Percentiles rank a stretch among this genome's conserved stretches.
Conservation (phyloP, 2,113 vertebrate species). For the Choloepus hoffmanni region DNA sequence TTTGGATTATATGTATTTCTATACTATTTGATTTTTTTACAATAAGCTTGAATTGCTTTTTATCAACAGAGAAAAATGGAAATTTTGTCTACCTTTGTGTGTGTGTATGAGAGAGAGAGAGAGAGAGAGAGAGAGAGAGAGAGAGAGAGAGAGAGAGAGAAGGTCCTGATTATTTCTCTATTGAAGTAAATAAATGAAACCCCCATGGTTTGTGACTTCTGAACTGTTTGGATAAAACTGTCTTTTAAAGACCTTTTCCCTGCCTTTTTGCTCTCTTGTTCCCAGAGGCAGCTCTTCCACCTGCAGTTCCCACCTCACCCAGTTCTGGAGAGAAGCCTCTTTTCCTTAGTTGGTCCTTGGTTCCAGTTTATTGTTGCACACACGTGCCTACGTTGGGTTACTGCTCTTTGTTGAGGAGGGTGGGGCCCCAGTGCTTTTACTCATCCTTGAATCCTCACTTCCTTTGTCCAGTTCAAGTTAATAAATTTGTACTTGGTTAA, state of each 20-base stretch:
- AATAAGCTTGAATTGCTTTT: slow-evolving; percentile 1
- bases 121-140: no score
- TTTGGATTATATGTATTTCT: slow-evolving; percentile 3
- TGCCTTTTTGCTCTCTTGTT: not conserved
- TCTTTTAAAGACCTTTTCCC: not conserved
- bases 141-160: not conserved
- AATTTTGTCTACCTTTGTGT: not conserved
- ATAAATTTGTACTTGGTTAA: not conserved
- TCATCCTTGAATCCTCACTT: not conserved
- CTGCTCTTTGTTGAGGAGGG: not conserved
- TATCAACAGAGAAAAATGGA: not conserved
- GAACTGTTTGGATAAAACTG: not conserved
- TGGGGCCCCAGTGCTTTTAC: not conserved
- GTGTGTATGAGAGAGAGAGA: no score
- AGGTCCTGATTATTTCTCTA: not conserved
- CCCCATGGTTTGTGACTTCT: not conserved
- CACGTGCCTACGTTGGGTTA: not conserved
- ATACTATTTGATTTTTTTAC: slow-evolving; percentile 14
- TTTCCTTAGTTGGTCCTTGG: not conserved
- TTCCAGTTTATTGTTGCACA: not conserved
- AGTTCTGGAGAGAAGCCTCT: not conserved
- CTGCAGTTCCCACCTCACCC: not conserved
- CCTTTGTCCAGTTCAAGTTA: slow-evolving; percentile 10
- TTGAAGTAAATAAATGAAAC: not conserved
- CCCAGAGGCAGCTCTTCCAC: not conserved